Evolutionary conservation across 2,113 vertebrate species (phyloP).

Genomic region (Equus przewalskii): DNA sequence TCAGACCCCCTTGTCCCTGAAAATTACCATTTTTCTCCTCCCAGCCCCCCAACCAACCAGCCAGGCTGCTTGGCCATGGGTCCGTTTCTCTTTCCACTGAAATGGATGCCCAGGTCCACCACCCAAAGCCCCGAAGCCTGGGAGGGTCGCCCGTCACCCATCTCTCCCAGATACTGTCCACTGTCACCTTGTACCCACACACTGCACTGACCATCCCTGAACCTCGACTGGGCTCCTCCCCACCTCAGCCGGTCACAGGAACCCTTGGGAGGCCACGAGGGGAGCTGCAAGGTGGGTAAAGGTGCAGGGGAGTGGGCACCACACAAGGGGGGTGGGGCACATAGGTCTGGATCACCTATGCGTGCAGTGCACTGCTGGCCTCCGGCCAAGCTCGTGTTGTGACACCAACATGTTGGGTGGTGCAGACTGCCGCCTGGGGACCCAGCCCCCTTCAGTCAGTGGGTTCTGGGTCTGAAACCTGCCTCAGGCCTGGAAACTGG

Average conservation of each 20-base stretch:
- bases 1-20: no score
- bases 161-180: no score
- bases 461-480: neutral
- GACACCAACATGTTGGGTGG: no score
- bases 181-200: neutral
- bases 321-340: no score
- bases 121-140: no score
- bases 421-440: neutral
- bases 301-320: neutral
- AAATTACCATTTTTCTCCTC: neutral
- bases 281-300: neutral
- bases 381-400: neutral
- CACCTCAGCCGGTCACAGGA: neutral
- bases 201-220: neutral
- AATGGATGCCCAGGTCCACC: no score
- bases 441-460: accelerated
- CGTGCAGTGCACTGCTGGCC: accelerated
- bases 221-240: neutral
- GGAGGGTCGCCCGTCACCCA: no score
- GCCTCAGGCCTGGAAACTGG: neutral
- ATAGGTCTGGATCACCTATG: accelerated
- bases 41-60: neutral
- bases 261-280: neutral
- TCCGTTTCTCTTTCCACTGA: no score
- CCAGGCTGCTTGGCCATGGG: neutral